Conservation (phyloP, 2,888 invertebrate species). For the Leptinotarsa haldemani region DNA sequence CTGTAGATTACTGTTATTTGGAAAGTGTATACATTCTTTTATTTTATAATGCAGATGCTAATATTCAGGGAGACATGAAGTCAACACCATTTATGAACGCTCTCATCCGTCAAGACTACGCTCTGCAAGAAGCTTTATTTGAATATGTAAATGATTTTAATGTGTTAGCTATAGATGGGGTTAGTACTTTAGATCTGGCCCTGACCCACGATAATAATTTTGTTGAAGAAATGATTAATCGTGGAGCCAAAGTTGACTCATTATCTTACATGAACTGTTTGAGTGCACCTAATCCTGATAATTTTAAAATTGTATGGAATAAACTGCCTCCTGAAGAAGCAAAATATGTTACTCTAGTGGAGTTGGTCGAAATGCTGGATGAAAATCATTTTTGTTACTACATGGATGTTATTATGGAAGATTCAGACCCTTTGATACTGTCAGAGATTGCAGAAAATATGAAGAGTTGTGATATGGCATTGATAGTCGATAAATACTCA, state of each 20-base stretch:
- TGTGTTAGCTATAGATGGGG: conserved; percentile 40
- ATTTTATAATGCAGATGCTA: conserved; percentile 54
- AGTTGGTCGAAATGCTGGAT: conserved; percentile 34
- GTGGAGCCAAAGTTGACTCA: conserved; percentile 47
- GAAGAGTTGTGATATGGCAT: conserved; percentile 29
- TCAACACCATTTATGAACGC: conserved; percentile 54
- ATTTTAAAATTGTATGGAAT: conserved; percentile 49
- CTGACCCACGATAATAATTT: conserved; percentile 46
- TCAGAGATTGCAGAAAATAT: conserved; percentile 38
- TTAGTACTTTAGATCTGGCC: conserved; percentile 49
- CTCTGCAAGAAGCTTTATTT: conserved; percentile 49
- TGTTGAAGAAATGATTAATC: conserved; percentile 50
- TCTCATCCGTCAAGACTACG: conserved; percentile 40
- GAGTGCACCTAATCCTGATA: conserved; percentile 40
- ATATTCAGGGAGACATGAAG: conserved; percentile 41
- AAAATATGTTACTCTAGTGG: conserved; percentile 32
- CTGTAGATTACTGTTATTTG: conserved; percentile 42
- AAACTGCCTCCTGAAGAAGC: conserved; percentile 37
- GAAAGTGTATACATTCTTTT: conserved; percentile 55
- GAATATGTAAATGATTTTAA: conserved; percentile 53
- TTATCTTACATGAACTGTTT: conserved; percentile 41
- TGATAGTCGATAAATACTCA: conserved; percentile 34
- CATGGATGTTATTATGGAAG: conserved; percentile 25
- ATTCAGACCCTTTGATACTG: conserved; percentile 36
- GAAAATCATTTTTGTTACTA: background rate